These are phyloP conservation scores for Apostichopus parvimensis DNA, from an alignment of 35 echinoderm and acorn worm genomes.

Conservation along the genomic window DNA sequence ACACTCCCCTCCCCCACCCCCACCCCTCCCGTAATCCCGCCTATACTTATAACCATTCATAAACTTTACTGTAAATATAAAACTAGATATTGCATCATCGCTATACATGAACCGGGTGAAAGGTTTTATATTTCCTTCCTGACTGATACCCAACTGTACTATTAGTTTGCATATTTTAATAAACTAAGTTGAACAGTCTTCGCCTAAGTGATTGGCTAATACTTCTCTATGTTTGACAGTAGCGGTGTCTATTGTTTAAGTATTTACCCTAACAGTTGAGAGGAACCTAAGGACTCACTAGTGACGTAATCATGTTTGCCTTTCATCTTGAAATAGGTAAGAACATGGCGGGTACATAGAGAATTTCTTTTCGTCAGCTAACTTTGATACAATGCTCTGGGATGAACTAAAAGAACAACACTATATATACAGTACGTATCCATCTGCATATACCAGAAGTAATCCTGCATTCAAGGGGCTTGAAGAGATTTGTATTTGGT, in stretches of 20 bases:
- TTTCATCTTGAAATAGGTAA: not conserved
- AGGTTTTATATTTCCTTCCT: not conserved
- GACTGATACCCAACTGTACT: too few relatives aligned
- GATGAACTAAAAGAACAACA: not conserved
- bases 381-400: not conserved
- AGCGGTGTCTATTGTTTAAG: not conserved
- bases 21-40: too few relatives aligned
- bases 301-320: slow-evolving; percentile 3
- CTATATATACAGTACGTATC: not conserved
- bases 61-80: too few relatives aligned
- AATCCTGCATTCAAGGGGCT: not conserved
- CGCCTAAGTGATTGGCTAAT: not conserved
- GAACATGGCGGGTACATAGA: not conserved
- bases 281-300: not conserved
- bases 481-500: too few relatives aligned
- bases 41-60: too few relatives aligned
- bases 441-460: not conserved
- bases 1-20: too few relatives aligned
- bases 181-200: not conserved
- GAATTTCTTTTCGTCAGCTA: not conserved
- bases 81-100: too few relatives aligned
- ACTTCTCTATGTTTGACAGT: not conserved
- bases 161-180: not conserved
- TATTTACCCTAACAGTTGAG: not conserved
- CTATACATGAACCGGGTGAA: not conserved